Evolutionary conservation across 64 coral and sea anemone genomes (phyloP).

Genomic region (Exaiptasia diaphana): DNA sequence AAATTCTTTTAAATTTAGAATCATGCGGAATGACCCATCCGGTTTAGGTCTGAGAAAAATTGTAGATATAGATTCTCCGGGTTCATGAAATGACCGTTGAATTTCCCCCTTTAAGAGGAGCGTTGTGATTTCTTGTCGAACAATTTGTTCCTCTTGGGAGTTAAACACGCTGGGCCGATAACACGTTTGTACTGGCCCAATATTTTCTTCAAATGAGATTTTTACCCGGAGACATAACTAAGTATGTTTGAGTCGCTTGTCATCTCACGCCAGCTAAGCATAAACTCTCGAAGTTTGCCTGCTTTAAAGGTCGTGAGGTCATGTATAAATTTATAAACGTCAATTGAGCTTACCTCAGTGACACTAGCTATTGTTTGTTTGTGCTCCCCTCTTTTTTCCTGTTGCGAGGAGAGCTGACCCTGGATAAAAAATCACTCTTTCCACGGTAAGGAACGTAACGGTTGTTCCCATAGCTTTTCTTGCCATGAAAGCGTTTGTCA

Average conservation of each 20-base stretch:
- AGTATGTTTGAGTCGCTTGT: conserved; percentile 34
- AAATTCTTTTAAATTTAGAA: conserved; percentile 24
- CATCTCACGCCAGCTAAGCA: conserved; percentile 52
- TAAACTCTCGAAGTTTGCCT: conserved; percentile 39
- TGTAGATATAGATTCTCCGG: conserved; percentile 4
- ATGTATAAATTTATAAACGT: conserved; percentile 26
- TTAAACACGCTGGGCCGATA: conserved; percentile 32
- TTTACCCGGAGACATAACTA: conserved; percentile 23
- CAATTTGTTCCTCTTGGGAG: conserved; percentile 21
- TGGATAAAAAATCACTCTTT: background rate
- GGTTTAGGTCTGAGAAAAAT: conserved; percentile 7
- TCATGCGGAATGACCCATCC: conserved; percentile 20
- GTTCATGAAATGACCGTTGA: background rate
- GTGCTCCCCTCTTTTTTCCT: background rate
- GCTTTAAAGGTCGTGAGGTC: conserved; percentile 47
- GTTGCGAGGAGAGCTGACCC: background rate
- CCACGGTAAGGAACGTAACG: conserved; percentile 2
- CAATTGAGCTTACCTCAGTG: conserved; percentile 30
- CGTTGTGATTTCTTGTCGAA: conserved; percentile 19
- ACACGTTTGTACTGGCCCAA: conserved; percentile 5
- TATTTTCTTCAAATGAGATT: conserved; percentile 14
- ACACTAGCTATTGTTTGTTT: conserved; percentile 11
- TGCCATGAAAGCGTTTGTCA: background rate
- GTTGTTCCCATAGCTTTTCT: background rate
- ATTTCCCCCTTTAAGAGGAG: background rate